Conservation (phyloP, 2,888 invertebrate genomes). For the Hyposoter dolosus region DNA sequence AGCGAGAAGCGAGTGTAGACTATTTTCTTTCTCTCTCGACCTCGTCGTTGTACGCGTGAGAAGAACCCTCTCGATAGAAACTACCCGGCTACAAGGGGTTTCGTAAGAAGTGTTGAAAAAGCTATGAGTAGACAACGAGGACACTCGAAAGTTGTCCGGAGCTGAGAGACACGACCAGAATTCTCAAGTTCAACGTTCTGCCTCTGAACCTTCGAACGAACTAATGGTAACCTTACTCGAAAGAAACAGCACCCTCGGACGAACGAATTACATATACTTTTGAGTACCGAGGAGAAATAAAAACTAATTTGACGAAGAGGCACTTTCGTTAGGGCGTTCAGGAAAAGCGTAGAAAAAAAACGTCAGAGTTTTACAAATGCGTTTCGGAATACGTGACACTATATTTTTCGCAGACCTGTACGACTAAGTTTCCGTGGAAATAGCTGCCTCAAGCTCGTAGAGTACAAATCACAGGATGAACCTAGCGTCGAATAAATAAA, state of each 20-base stretch:
- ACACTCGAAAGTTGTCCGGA: constrained; percentile 65
- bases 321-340: constrained; percentile 7
- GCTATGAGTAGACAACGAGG: constrained; percentile 55
- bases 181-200: constrained; percentile 65
- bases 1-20: constrained; percentile 7
- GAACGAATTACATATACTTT: constrained; percentile 10
- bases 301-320: not conserved
- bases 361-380: constrained; percentile 22
- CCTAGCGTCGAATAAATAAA: not conserved
- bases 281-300: not conserved
- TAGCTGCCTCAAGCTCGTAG: not conserved
- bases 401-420: constrained; percentile 49
- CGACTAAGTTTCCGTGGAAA: not conserved
- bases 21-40: constrained; percentile 33
- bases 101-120: constrained; percentile 37
- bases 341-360: constrained; percentile 16
- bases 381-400: constrained; percentile 27
- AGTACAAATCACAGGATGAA: not conserved
- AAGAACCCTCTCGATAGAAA: constrained; percentile 57
- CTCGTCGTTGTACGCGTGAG: constrained; percentile 14
- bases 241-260: constrained; percentile 25
- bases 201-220: constrained; percentile 10
- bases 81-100: constrained; percentile 52
- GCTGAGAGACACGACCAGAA: constrained; percentile 64
- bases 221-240: constrained; percentile 1